Percentiles rank a stretch among this genome's conserved stretches.
These are phyloP conservation scores for Labeo rohita DNA, from an alignment of 2,113 vertebrate species.

Conservation along the genomic window DNA sequence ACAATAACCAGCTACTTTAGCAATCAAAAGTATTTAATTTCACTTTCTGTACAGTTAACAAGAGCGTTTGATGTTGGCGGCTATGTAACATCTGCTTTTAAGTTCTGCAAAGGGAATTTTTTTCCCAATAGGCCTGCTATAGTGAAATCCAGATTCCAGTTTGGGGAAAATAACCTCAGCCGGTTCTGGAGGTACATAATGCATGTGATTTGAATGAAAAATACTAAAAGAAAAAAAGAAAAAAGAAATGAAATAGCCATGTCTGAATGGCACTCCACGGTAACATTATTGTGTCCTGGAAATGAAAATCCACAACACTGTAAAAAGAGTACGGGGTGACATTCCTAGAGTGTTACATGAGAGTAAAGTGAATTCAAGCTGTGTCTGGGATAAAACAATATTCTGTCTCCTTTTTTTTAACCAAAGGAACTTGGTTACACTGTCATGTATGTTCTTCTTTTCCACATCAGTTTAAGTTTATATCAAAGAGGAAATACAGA, in stretches of 20 bases:
- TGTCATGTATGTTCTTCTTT: neutral
- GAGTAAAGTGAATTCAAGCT: slow-evolving; percentile 47
- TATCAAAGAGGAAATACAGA: neutral
- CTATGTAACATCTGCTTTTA: slow-evolving; percentile 76
- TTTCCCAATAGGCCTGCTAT: slow-evolving; percentile 34
- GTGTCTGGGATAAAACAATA: slow-evolving; percentile 55
- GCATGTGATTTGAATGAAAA: slow-evolving; percentile 55
- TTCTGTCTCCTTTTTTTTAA: slow-evolving; percentile 18
- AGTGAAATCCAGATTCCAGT: slow-evolving; percentile 55
- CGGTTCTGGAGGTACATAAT: slow-evolving; percentile 46
- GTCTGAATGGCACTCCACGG: slow-evolving; percentile 58
- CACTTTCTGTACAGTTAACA: slow-evolving; percentile 70
- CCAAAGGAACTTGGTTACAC: slow-evolving; percentile 30
- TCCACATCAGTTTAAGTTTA: neutral
- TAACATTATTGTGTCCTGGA: slow-evolving; percentile 53
- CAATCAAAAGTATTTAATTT: slow-evolving; percentile 77
- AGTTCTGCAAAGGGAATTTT: slow-evolving; percentile 41
- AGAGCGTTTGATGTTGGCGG: slow-evolving; percentile 73
- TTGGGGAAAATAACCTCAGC: slow-evolving; percentile 52
- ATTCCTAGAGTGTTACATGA: slow-evolving; percentile 61
- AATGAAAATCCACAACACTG: slow-evolving; percentile 58
- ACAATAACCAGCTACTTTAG: slow-evolving; percentile 68
- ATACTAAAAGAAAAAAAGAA: slow-evolving; percentile 11
- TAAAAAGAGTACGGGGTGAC: slow-evolving; percentile 53
- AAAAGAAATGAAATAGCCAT: slow-evolving; percentile 61